These are phyloP conservation scores for Arctia plantaginis DNA, from an alignment of 2,888 invertebrate genomes.

Conservation along the genomic window DNA sequence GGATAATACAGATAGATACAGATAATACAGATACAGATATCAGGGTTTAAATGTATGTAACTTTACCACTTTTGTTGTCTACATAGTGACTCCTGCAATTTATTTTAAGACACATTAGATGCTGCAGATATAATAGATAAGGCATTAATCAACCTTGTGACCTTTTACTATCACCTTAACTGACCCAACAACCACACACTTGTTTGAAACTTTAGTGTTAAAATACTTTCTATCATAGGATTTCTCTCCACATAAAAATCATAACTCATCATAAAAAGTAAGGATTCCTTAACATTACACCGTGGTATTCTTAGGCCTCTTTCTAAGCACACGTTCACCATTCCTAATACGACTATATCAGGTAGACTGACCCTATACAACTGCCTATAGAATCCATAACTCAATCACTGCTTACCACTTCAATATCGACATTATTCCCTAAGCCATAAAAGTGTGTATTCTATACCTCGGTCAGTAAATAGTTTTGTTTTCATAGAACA, in stretches of 20 bases:
- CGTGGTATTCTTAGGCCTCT: slow-evolving; percentile 57
- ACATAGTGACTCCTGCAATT: not conserved
- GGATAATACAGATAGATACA: too few relatives aligned
- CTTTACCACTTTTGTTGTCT: not conserved
- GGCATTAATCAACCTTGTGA: too few relatives aligned
- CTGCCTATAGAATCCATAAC: slow-evolving; percentile 30
- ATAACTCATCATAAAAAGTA: slow-evolving; percentile 41
- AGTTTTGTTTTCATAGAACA: slow-evolving; percentile 51
- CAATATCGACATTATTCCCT: slow-evolving; percentile 37
- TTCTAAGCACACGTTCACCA: slow-evolving; percentile 70
- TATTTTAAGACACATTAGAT: not conserved
- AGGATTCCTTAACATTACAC: slow-evolving; percentile 45
- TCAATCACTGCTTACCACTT: slow-evolving; percentile 3
- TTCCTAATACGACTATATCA: slow-evolving; percentile 77
- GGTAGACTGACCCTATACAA: slow-evolving; percentile 71
- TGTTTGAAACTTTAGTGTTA: not conserved
- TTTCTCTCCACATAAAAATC: not conserved
- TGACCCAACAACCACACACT: not conserved
- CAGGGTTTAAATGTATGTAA: not conserved
- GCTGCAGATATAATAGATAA: not conserved
- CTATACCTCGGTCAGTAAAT: slow-evolving; percentile 19
- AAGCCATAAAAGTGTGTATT: slow-evolving; percentile 23
- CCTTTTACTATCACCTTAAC: too few relatives aligned
- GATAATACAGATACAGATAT: not conserved
- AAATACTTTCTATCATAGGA: not conserved